Percentiles rank a stretch among this genome's conserved stretches.
phyloP scores from a whole-genome alignment of 1,140 invertebrate genomes.

The Colletes gigas region DNA sequence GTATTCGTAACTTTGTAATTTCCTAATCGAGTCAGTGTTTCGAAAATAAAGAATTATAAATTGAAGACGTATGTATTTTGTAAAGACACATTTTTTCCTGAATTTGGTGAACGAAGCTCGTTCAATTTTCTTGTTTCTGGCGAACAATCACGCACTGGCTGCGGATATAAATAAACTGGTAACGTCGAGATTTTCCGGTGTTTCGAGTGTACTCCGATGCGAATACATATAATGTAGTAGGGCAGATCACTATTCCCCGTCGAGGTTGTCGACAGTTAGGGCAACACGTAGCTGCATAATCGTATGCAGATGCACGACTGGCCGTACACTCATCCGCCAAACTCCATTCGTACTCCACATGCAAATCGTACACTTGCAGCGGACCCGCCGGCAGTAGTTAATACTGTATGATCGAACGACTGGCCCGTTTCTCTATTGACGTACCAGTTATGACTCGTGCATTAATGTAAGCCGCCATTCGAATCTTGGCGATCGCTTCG shows the following conservation, averaged over 20 bases:
- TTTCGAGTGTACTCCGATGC: conserved; percentile 2
- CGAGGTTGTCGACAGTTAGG: conserved; percentile 63
- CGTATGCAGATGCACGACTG: conserved; percentile 65
- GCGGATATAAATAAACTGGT: conserved; percentile 10
- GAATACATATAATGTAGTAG: conserved; percentile 24
- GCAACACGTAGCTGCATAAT: conserved; percentile 68
- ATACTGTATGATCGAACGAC: conserved; percentile 59
- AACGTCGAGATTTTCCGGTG: background rate
- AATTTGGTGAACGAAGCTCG: background rate
- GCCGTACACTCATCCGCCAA: conserved; percentile 62
- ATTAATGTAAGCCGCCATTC: conserved; percentile 19
- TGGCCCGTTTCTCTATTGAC: conserved; percentile 50
- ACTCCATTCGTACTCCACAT: conserved; percentile 67
- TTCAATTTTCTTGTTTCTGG: background rate
- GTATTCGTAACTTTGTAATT: too few species aligned
- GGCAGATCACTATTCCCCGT: conserved; percentile 19
- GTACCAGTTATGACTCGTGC: conserved; percentile 46
- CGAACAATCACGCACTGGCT: background rate
- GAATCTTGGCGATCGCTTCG: background rate
- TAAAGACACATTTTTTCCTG: too few species aligned
- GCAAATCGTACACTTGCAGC: conserved; percentile 59
- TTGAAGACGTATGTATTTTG: too few species aligned
- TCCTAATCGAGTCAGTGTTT: too few species aligned
- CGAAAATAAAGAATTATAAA: too few species aligned
- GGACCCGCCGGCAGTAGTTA: conserved; percentile 57